Conservation (phyloP, 2,113 vertebrate genomes). For the Noctilio leporinus region DNA sequence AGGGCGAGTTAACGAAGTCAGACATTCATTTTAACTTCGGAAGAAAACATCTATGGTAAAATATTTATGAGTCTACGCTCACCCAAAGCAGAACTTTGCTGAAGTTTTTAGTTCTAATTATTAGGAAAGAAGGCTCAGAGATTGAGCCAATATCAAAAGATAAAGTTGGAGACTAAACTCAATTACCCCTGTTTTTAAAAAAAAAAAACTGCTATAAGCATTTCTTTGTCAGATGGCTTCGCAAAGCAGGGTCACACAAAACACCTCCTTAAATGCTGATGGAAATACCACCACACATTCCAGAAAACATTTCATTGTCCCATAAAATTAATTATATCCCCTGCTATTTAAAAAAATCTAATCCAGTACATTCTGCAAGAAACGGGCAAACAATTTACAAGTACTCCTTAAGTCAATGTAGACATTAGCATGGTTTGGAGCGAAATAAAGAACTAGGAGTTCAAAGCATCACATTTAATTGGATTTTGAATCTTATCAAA, state of each 20-base stretch:
- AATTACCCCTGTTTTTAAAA: background rate
- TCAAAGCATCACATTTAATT: background rate
- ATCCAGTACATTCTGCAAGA: background rate
- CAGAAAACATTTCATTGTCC: background rate
- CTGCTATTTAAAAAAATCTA: background rate
- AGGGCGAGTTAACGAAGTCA: background rate
- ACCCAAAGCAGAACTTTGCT: background rate
- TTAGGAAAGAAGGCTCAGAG: background rate
- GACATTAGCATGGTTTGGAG: background rate
- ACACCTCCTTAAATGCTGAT: background rate
- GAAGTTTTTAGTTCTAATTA: background rate
- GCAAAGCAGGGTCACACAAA: background rate
- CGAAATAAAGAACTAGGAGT: background rate
- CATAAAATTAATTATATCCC: background rate
- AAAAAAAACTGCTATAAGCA: background rate
- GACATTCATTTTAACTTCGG: background rate
- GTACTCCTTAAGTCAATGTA: background rate
- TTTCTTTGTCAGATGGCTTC: background rate
- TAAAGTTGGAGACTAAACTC: background rate
- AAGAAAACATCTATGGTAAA: background rate
- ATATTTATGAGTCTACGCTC: background rate
- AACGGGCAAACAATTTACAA: background rate
- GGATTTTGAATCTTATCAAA: background rate
- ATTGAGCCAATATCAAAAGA: background rate
- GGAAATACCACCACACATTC: background rate